These are phyloP conservation scores for Ascaphus truei DNA, from an alignment of 2,113 vertebrate species.

Conservation along the genomic window DNA sequence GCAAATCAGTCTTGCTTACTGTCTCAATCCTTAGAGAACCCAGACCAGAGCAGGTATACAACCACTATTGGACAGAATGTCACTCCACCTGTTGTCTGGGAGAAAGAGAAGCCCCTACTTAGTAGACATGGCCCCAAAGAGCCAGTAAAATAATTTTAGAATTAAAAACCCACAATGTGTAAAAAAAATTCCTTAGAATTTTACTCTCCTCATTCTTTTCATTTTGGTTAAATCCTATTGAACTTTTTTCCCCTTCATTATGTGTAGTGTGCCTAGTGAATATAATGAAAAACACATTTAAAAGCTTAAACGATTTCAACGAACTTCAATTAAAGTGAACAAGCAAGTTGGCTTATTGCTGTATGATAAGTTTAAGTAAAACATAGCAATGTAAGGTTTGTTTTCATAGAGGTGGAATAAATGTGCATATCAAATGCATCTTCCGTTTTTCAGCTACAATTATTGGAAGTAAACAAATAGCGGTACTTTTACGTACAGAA, in stretches of 20 bases:
- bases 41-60: too few relatives aligned
- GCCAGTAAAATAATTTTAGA: too few relatives aligned
- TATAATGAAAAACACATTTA: conserved; percentile 14
- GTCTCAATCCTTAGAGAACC: too few relatives aligned
- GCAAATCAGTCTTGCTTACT: too few relatives aligned
- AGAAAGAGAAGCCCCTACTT: too few relatives aligned
- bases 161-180: too few relatives aligned
- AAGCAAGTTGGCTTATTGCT: not conserved
- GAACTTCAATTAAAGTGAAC: conserved; percentile 8
- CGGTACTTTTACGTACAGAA: not conserved
- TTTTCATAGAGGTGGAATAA: conserved; percentile 15
- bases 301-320: conserved; percentile 2
- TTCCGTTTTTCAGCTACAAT: conserved; percentile 3
- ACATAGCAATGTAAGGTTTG: conserved; percentile 1
- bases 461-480: not conserved
- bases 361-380: conserved; percentile 15
- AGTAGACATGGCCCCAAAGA: too few relatives aligned
- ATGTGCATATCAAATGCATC: not conserved
- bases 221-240: too few relatives aligned
- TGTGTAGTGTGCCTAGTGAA: not conserved
- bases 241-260: not conserved
- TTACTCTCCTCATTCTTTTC: too few relatives aligned
- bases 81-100: too few relatives aligned
- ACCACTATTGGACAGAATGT: too few relatives aligned
- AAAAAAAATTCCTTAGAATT: too few relatives aligned